A percentile compares a stretch with the other conserved stretches of the same genome.
These are phyloP conservation scores for Callosobruchus maculatus DNA, from an alignment of 2,888 invertebrate species.

Conservation along the genomic window DNA sequence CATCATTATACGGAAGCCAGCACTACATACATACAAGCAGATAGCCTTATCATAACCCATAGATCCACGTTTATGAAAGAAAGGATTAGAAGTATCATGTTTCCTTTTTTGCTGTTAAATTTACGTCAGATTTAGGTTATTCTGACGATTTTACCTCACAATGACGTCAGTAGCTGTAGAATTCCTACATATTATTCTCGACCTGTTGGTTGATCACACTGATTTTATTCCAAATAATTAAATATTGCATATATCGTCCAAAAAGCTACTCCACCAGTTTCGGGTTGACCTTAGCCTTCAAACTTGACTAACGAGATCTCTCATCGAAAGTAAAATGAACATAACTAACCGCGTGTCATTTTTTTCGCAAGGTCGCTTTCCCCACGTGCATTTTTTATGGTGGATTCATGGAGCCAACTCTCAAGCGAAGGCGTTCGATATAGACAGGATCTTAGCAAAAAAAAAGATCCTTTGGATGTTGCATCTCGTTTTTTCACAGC, in stretches of 20 bases:
- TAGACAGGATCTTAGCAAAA: background rate
- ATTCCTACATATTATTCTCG: too few species aligned
- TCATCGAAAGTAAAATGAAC: background rate
- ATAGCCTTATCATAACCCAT: too few species aligned
- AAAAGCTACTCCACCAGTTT: background rate
- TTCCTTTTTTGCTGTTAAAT: too few species aligned
- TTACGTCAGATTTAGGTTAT: too few species aligned
- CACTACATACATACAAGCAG: too few species aligned
- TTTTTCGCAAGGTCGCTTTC: background rate
- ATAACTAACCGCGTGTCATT: background rate
- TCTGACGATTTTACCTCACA: too few species aligned
- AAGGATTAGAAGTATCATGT: too few species aligned
- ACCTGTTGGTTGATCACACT: too few species aligned
- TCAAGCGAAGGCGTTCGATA: background rate
- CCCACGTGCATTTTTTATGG: background rate
- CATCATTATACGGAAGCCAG: too few species aligned
- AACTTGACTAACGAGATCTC: background rate
- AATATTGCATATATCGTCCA: background rate
- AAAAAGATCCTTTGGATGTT: background rate
- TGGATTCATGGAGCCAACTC: background rate
- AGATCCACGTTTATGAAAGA: too few species aligned
- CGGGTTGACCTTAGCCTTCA: background rate
- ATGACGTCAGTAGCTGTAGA: too few species aligned
- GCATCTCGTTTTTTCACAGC: background rate
- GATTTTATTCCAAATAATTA: too few species aligned